Conservation (phyloP, 2,888 invertebrate species). For the Mantis religiosa region DNA sequence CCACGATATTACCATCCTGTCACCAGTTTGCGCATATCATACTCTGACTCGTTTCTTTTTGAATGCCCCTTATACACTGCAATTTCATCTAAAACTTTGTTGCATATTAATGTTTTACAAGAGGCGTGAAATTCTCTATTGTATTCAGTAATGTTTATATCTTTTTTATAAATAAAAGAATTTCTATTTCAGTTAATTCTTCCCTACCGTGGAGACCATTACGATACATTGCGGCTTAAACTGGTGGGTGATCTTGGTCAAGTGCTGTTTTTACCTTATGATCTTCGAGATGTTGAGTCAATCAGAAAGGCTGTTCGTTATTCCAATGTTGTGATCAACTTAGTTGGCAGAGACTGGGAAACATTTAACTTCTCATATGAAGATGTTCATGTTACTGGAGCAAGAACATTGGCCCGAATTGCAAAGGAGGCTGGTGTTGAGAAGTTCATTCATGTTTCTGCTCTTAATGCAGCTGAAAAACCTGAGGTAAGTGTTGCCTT, state of each 20-base stretch:
- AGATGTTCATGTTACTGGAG: constrained; percentile 84
- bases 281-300: constrained; percentile 80
- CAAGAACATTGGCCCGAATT: constrained; percentile 74
- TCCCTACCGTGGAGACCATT: constrained; percentile 86
- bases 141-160: neutral
- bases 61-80: too few species aligned
- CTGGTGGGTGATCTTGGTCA: constrained; percentile 93
- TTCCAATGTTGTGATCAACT: constrained; percentile 95
- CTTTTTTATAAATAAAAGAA: neutral
- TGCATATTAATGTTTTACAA: too few species aligned
- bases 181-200: constrained; percentile 69
- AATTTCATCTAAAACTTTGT: too few species aligned
- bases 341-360: constrained; percentile 88
- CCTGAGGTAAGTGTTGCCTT: constrained; percentile 60
- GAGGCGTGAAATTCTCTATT: neutral
- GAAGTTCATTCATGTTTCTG: constrained; percentile 86
- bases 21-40: too few species aligned
- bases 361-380: constrained; percentile 84
- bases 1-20: too few species aligned
- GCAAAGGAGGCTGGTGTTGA: constrained; percentile 79
- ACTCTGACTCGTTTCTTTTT: too few species aligned
- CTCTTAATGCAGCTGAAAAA: constrained; percentile 71
- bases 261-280: constrained; percentile 81
- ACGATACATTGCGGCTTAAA: constrained; percentile 73
- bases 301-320: constrained; percentile 82